Evolutionary conservation across 2,113 vertebrate species (phyloP), one percentile per base, ranked within the genome.

Genomic region (Parus major): DNA sequence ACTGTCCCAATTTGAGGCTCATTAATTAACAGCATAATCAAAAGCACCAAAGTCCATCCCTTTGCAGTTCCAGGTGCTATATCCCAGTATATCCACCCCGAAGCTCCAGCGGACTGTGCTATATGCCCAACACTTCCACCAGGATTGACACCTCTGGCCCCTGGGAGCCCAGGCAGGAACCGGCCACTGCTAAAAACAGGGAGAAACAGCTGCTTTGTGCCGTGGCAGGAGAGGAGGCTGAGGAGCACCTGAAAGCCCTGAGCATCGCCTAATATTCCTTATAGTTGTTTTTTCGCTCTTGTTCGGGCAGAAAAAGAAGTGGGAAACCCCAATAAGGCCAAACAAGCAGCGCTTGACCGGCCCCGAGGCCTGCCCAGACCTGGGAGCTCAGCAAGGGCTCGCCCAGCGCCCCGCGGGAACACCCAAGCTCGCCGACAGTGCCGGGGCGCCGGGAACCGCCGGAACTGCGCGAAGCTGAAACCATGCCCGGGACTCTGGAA

Each of bases 401-500:
- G 12, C 35, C 6, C 24, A 31, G 22, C 17, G 4, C 31, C 5
- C 18, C 2, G 3, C 31, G 0, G 11, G 11, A 61, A 9, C 50
- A 33, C 11, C 18, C 63, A 16, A 27, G 13, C 42, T 93, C 28
- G 1, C 24, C 39, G 9, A 28, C 10, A 18, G 9, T 9, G 11
- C 41, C n/a, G 4, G 9, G 11, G 3, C 4, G 2, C 44, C 11
- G 2, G 12, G 19, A 28, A 29, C 5, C 3, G 3, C 22, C 19
- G 1, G 5, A 5, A 9, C 19, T 4, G 17, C 12, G 1, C 23
- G 7, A 57, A 3, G 4, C 27, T 15, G 3, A 6, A 50, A 0
- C 14, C 52, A 12, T 1, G 4, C 10, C 4, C 5, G 2, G 7
- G 2, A 0, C 41, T 41, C 11, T 3, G 11, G 2, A 28, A 5